Conservation (phyloP, 2,113 vertebrate genomes). For the Amazona guildingii region DNA sequence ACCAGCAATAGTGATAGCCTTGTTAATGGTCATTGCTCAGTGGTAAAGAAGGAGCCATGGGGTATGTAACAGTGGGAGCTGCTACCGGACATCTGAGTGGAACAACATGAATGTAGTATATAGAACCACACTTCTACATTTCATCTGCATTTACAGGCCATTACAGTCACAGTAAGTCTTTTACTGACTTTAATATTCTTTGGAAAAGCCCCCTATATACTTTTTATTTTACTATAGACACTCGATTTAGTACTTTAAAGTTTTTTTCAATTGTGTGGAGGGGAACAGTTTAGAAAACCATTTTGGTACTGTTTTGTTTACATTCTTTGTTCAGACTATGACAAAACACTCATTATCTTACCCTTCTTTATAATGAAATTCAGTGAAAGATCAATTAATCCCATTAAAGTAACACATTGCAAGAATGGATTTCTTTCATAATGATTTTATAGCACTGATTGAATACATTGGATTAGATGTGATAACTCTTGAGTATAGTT, state of each 20-base stretch:
- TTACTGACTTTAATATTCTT: neutral
- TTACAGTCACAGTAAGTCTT: neutral
- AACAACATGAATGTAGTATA: neutral
- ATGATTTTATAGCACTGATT: neutral
- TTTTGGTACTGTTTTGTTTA: neutral
- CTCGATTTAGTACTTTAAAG: neutral
- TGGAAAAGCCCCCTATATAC: neutral
- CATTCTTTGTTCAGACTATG: neutral
- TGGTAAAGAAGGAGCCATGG: neutral
- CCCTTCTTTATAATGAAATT: neutral
- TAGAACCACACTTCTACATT: neutral
- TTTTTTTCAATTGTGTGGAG: neutral
- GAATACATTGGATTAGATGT: neutral
- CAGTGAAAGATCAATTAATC: neutral
- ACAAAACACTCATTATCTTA: neutral
- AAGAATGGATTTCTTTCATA: neutral
- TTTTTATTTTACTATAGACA: neutral
- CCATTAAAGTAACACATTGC: neutral
- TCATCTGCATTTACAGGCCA: neutral
- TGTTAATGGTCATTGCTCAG: neutral
- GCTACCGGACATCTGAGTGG: neutral
- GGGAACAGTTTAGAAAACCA: neutral
- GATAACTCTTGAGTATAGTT: neutral
- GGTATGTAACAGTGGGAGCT: accelerated
- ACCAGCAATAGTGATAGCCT: neutral